These are phyloP conservation scores for Tetramorium parvispinum DNA, from an alignment of 1,140 invertebrate genomes.

Conservation along the genomic window DNA sequence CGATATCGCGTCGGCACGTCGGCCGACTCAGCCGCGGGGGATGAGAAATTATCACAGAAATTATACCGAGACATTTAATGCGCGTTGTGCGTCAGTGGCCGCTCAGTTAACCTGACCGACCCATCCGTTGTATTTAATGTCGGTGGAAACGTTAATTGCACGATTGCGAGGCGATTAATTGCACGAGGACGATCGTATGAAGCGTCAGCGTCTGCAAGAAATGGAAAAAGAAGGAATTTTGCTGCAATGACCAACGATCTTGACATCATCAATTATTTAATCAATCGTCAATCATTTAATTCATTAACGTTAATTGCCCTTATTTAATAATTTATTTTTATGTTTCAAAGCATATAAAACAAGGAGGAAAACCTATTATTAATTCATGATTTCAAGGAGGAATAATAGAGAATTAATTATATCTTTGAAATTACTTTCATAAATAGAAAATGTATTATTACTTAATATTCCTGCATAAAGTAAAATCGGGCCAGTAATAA, in stretches of 20 bases:
- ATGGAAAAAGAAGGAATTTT: conserved; percentile 13
- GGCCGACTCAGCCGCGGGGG: conserved; percentile 22
- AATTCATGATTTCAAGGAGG: not conserved
- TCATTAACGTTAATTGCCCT: conserved; percentile 28
- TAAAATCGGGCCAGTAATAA: not conserved
- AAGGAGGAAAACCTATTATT: not conserved
- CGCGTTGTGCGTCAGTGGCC: conserved; percentile 42
- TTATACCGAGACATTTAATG: conserved; percentile 69
- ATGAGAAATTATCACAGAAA: conserved; percentile 63
- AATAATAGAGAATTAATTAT: not conserved
- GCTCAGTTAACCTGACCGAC: conserved; percentile 45
- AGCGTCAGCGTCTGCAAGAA: not conserved
- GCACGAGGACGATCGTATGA: not conserved
- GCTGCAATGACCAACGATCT: not conserved
- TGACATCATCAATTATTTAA: not conserved
- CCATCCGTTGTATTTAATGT: conserved; percentile 39
- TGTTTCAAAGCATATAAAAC: not conserved
- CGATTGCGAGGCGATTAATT: conserved; percentile 25
- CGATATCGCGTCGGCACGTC: conserved; percentile 58
- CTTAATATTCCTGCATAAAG: not conserved
- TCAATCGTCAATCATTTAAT: conserved; percentile 36
- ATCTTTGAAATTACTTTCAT: not conserved
- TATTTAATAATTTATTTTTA: not conserved
- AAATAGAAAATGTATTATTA: not conserved
- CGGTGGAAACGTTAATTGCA: conserved; percentile 48